Evolutionary conservation across 53 echinoderm and acorn worm species (phyloP).

Genomic region (Mesocentrotus franciscanus): DNA sequence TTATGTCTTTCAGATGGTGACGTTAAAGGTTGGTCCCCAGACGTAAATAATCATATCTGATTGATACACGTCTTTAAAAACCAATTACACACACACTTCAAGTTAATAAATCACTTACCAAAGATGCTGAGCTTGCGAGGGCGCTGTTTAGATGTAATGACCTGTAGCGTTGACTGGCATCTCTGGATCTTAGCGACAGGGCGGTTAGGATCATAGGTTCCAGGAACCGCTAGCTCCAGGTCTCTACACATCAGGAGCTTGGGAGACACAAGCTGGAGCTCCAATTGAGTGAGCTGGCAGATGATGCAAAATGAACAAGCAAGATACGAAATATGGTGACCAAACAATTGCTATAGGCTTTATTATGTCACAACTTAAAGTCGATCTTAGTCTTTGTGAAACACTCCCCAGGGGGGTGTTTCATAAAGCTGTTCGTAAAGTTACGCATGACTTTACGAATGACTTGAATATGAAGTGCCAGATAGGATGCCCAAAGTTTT

Average conservation of each 20-base stretch:
- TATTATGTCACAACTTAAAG: neutral
- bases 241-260: slow-evolving; percentile 98
- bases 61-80: too few species aligned
- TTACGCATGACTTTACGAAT: too few species aligned
- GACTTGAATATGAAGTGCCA: too few species aligned
- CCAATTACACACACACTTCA: too few species aligned
- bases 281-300: slow-evolving; percentile 91
- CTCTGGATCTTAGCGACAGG: slow-evolving; percentile 92
- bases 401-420: too few species aligned
- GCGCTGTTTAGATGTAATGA: slow-evolving; percentile 98
- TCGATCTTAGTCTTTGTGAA: too few species aligned
- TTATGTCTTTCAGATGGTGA: too few species aligned
- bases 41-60: too few species aligned
- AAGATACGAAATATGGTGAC: neutral
- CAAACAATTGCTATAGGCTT: neutral
- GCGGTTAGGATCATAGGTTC: slow-evolving; percentile 94
- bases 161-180: slow-evolving; percentile 94
- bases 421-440: too few species aligned
- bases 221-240: slow-evolving; percentile 94
- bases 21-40: too few species aligned
- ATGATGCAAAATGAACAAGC: neutral
- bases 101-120: slow-evolving; percentile 65
- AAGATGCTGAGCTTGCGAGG: slow-evolving; percentile 97
- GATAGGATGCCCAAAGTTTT: too few species aligned
- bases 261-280: slow-evolving; percentile 94